These are phyloP conservation scores for Harpalus rufipes DNA, from an alignment of 2,888 invertebrate genomes.

Conservation along the genomic window DNA sequence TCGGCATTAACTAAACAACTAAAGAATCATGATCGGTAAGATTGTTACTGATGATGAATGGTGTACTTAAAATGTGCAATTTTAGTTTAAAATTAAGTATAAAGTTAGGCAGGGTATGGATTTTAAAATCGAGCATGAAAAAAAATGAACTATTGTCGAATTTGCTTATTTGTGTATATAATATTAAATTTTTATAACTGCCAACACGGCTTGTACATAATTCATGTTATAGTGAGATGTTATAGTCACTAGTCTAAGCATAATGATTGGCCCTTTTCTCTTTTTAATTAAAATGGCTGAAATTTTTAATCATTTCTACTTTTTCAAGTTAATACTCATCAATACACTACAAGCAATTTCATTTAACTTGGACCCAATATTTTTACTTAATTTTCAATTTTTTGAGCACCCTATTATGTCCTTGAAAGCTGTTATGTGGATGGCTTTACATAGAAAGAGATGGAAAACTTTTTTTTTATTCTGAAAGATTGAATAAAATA, in stretches of 20 bases:
- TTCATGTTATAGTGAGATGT: conserved; percentile 67
- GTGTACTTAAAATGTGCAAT: conserved; percentile 66
- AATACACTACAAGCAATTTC: background rate
- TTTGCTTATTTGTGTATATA: conserved; percentile 56
- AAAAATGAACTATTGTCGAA: background rate
- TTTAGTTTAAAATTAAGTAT: background rate
- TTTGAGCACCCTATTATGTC: no score
- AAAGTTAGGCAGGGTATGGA: background rate
- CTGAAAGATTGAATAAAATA: no score
- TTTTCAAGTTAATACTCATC: background rate
- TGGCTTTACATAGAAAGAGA: no score
- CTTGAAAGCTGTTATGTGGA: no score
- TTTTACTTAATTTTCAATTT: no score
- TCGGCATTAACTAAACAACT: conserved; percentile 95
- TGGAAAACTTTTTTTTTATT: no score
- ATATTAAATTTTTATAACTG: conserved; percentile 63
- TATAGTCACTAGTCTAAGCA: conserved; percentile 60
- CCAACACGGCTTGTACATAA: conserved; percentile 66
- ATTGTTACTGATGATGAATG: conserved; percentile 20
- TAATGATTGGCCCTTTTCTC: background rate
- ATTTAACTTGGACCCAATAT: background rate
- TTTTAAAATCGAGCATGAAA: background rate
- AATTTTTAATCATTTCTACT: conserved; percentile 42
- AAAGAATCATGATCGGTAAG: conserved; percentile 73
- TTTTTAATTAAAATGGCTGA: conserved; percentile 34